Conservation (phyloP, 2,888 invertebrate species). For the Drosophila seclusa region DNA sequence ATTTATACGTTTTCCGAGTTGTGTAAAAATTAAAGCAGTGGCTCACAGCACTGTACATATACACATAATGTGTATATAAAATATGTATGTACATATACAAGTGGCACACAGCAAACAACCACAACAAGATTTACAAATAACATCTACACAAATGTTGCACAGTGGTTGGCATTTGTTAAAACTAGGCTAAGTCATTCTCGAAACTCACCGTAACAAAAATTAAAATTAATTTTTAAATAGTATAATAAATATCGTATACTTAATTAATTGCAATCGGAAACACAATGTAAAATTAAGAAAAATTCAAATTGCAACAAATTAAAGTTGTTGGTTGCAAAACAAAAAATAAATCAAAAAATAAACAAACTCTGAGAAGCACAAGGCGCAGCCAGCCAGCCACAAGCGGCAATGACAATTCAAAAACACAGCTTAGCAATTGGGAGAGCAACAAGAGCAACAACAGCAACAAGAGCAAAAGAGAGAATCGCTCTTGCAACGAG, state of each 20-base stretch:
- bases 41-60: slow-evolving; percentile 50
- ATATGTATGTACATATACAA: slow-evolving; percentile 1
- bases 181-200: neutral
- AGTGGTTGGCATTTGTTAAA: slow-evolving; percentile 23
- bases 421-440: slow-evolving; percentile 36
- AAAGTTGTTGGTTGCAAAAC: slow-evolving; percentile 9
- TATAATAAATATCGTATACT: neutral
- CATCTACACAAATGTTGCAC: slow-evolving; percentile 36
- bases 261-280: neutral
- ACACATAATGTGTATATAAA: neutral
- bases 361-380: slow-evolving; percentile 20
- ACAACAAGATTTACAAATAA: slow-evolving; percentile 26
- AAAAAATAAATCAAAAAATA: slow-evolving; percentile 3
- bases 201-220: neutral
- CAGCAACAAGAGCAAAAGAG: slow-evolving; percentile 35
- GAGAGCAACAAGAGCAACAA: slow-evolving; percentile 25
- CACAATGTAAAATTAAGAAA: neutral
- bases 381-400: slow-evolving; percentile 21
- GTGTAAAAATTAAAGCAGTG: slow-evolving; percentile 79
- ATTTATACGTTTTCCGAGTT: slow-evolving; percentile 35
- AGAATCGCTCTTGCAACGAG: slow-evolving; percentile 20
- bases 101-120: slow-evolving; percentile 30
- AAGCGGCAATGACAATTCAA: slow-evolving; percentile 58
- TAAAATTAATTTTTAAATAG: neutral
- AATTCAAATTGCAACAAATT: neutral